These are phyloP conservation scores for Microtus ochrogaster DNA, from an alignment of 2,113 vertebrate genomes.

Conservation along the genomic window DNA sequence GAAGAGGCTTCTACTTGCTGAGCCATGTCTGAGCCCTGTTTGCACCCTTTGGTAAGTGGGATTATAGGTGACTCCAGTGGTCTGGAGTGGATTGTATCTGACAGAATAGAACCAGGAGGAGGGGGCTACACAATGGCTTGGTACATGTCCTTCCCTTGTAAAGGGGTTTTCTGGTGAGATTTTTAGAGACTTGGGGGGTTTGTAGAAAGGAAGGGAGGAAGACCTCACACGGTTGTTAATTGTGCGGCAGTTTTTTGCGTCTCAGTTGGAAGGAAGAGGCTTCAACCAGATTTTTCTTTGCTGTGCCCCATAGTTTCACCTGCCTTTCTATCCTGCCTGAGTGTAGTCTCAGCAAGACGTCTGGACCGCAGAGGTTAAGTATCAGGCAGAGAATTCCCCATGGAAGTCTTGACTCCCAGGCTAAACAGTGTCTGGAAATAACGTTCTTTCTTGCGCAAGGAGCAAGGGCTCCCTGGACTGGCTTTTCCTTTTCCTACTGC, in stretches of 20 bases:
- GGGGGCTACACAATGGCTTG: not conserved
- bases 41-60: not conserved
- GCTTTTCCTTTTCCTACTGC: not conserved
- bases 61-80: not conserved
- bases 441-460: not conserved
- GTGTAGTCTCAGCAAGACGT: not conserved
- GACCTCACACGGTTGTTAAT: not conserved
- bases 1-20: not conserved
- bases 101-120: not conserved
- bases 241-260: no score
- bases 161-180: not conserved
- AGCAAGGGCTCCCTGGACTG: not conserved
- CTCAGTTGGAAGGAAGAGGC: not conserved
- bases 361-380: not conserved
- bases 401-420: constrained; percentile 6
- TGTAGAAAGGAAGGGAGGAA: not conserved
- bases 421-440: not conserved
- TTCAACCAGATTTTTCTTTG: not conserved
- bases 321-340: not conserved
- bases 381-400: not conserved
- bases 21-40: not conserved
- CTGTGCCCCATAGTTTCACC: not conserved
- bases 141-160: not conserved
- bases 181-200: not conserved
- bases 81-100: not conserved